These are phyloP conservation scores for Kryphioiulus occultus DNA, from an alignment of 2,888 invertebrate species.

Conservation along the genomic window DNA sequence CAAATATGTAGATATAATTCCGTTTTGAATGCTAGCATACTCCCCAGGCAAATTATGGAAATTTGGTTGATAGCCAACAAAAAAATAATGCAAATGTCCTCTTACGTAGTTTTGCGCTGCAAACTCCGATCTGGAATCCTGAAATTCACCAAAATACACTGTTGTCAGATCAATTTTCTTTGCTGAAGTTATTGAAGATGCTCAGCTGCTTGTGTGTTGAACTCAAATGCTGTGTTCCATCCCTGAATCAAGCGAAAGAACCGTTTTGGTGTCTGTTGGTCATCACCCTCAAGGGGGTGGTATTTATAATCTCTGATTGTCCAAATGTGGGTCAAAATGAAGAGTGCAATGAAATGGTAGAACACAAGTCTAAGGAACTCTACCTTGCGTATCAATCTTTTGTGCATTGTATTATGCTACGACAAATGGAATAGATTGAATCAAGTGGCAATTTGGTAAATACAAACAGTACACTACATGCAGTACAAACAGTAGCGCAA, in stretches of 20 bases:
- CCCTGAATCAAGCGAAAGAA: not conserved
- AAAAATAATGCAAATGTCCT: not conserved
- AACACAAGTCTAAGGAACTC: conserved; percentile 44
- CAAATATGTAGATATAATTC: too few relatives aligned
- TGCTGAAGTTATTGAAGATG: not conserved
- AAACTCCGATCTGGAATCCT: not conserved
- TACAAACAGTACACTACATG: too few relatives aligned
- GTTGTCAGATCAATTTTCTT: not conserved
- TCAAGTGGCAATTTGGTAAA: not conserved
- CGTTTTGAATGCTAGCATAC: too few relatives aligned
- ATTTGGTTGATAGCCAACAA: too few relatives aligned
- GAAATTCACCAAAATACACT: not conserved
- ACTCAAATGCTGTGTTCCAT: not conserved
- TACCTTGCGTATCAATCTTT: conserved; percentile 8
- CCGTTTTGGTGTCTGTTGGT: conserved; percentile 35
- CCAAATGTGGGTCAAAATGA: conserved; percentile 46
- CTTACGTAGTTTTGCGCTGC: not conserved
- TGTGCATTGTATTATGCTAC: not conserved
- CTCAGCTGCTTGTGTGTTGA: not conserved
- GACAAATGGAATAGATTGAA: not conserved
- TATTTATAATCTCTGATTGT: conserved; percentile 42
- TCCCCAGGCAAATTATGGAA: too few relatives aligned
- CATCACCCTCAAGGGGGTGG: conserved; percentile 30
- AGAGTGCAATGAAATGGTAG: conserved; percentile 47
- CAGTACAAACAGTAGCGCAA: not conserved